Conservation (phyloP, 1,140 invertebrate species). For the Scylla paramamosain region DNA sequence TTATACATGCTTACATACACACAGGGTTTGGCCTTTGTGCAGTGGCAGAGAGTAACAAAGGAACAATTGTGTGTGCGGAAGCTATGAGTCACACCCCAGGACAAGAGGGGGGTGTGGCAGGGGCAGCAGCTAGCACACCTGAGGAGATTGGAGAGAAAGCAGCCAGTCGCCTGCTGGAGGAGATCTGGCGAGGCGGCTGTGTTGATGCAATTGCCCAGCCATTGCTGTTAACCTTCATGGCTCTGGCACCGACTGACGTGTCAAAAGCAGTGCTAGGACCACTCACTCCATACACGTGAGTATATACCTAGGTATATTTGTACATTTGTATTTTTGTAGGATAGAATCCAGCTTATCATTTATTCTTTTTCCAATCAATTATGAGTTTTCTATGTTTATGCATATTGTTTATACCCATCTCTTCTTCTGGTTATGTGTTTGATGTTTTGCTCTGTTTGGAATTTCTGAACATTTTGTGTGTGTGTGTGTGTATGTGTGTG, state of each 20-base stretch:
- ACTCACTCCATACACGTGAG: slow-evolving; percentile 86
- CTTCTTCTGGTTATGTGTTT: too few species aligned
- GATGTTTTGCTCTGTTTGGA: too few species aligned
- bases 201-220: slow-evolving; percentile 94
- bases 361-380: neutral
- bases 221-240: slow-evolving; percentile 93
- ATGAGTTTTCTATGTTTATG: neutral
- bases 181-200: slow-evolving; percentile 96
- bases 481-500: too few species aligned
- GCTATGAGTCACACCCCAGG: slow-evolving; percentile 81
- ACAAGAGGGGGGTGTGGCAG: slow-evolving; percentile 78
- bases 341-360: neutral
- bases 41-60: slow-evolving; percentile 95
- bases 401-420: too few species aligned
- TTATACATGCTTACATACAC: neutral
- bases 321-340: neutral
- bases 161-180: slow-evolving; percentile 90
- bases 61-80: slow-evolving; percentile 86
- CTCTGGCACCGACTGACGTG: slow-evolving; percentile 95
- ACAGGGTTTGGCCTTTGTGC: slow-evolving; percentile 87
- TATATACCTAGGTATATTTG: slow-evolving; percentile 59
- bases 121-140: slow-evolving; percentile 82
- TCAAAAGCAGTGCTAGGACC: slow-evolving; percentile 92
- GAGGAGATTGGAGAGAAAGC: slow-evolving; percentile 95
- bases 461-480: too few species aligned